Evolutionary conservation across 1,140 invertebrate species (phyloP).

Genomic region (Stegodyphus mimosarum): DNA sequence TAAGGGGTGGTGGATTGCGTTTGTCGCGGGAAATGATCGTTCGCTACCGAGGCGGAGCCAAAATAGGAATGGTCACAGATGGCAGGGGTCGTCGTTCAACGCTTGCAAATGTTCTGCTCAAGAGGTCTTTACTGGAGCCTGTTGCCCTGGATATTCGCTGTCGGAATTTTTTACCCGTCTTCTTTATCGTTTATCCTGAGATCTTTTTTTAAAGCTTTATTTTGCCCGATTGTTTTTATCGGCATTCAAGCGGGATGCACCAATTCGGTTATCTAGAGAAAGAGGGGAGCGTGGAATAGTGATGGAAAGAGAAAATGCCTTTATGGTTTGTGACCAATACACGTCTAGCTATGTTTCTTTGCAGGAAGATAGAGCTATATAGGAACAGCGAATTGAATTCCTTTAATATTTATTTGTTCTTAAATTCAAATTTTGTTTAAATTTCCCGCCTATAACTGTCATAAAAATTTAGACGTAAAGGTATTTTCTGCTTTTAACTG

Average conservation of each 20-base stretch:
- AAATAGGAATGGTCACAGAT: constrained; percentile 18
- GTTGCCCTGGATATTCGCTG: constrained; percentile 10
- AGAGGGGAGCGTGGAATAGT: not conserved
- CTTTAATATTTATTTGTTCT: no score
- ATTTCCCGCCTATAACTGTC: no score
- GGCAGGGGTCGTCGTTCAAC: constrained; percentile 25
- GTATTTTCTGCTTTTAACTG: no score
- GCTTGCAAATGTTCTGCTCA: constrained; percentile 49
- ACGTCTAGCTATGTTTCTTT: no score
- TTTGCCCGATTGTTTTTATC: constrained; percentile 27
- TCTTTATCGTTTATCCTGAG: constrained; percentile 28
- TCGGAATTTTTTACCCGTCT: not conserved
- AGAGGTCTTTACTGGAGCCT: constrained; percentile 35
- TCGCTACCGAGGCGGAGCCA: not conserved
- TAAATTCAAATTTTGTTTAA: no score
- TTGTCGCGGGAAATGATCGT: constrained; percentile 2
- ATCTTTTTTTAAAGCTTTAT: constrained; percentile 30
- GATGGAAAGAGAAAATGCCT: no score
- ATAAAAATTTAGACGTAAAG: no score
- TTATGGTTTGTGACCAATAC: no score
- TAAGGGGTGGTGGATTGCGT: not conserved
- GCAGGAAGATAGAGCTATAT: no score
- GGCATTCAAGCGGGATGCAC: not conserved
- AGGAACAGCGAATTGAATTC: no score
- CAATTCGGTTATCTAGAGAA: not conserved